Base-by-base conservation (phyloP, 2,888 invertebrate genomes). In the Temnothorax unifasciatus region DNA sequence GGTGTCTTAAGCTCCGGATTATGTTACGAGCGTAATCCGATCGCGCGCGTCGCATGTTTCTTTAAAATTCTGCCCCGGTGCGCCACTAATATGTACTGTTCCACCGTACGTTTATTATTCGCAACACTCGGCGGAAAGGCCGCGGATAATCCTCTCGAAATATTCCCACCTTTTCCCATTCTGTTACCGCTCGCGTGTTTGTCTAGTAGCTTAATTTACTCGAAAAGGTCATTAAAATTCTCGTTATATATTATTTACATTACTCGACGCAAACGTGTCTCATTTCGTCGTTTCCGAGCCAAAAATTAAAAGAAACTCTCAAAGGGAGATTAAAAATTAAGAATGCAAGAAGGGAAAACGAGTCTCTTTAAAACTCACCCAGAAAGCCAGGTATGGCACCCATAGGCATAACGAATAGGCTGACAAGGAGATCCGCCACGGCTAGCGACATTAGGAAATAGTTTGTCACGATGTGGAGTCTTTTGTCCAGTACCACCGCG, bases 331-430 rank as follows among this genome's bases (percentile, higher is more conserved):
- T 34, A 8, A n/a, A 4, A n/a, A 4, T 29, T 11, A 15, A 8
- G 11, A 15, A 38, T 8, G 13, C 15, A 15, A 4, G 11, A 0
- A 38, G 6, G 29, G 41, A 9, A 77, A 9, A 34, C 0, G 8
- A n/a, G 41, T 63, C n/a, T 66, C 25, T 66, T 9, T 9, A 15
- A 25, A 8, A 88, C 98, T 97, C 95, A 99, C 99, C 99, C 93
- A 98, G 96, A 95, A 99, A 98, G 93, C 98, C 99, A 44, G 98
- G 98, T 92, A 99, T 97, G 54, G 99, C 98, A 85, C 98, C 98
- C 94, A 99, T 96, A 4, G 99, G 99, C 99, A 99, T 99, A 82
- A 99, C 99, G 93, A 99, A 97, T 87, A 98, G 95, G 93, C 98
- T 98, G 93, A 99, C 99, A 87, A 99, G 96, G 84, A 99, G 96